A percentile compares a stretch with the other conserved stretches of the same genome.
These are phyloP conservation scores for Hirtodrosophila confusa DNA, from an alignment of 2,888 invertebrate species.

Conservation along the genomic window DNA sequence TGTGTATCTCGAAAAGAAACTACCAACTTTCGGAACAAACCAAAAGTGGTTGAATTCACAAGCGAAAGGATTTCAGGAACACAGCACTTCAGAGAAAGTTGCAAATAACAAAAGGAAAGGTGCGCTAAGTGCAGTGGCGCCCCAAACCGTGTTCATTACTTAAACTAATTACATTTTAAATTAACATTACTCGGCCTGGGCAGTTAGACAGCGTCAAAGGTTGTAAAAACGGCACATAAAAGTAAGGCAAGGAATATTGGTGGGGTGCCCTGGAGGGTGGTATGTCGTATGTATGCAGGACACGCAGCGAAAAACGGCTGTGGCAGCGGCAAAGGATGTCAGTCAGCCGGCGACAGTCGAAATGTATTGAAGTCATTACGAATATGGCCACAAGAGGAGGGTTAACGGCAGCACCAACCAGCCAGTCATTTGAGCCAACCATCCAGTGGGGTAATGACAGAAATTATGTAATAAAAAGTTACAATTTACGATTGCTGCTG, in stretches of 20 bases:
- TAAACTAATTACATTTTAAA: conserved; percentile 80
- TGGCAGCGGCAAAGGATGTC: conserved; percentile 49
- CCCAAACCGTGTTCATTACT: conserved; percentile 80
- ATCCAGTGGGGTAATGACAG: conserved; percentile 77
- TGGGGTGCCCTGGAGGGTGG: conserved; percentile 1
- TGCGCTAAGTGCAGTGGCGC: conserved; percentile 48
- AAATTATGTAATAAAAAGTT: conserved; percentile 83
- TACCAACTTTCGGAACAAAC: not conserved
- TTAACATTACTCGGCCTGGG: conserved; percentile 62
- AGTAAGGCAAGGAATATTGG: conserved; percentile 16
- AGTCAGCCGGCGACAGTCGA: conserved; percentile 69
- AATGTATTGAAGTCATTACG: conserved; percentile 79
- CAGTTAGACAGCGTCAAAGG: conserved; percentile 44
- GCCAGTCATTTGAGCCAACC: conserved; percentile 47
- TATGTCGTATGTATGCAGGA: conserved; percentile 64
- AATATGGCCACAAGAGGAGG: conserved; percentile 72
- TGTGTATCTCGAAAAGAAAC: not conserved
- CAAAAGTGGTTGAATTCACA: conserved; percentile 4
- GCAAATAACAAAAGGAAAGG: conserved; percentile 26
- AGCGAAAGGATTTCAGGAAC: conserved; percentile 19
- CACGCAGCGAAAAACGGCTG: conserved; percentile 66
- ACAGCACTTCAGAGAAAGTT: not conserved
- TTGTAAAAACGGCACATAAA: conserved; percentile 62
- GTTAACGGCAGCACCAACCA: conserved; percentile 54
- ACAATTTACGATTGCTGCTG: conserved; percentile 78